These are phyloP conservation scores for Scylla paramamosain DNA, from an alignment of 1,140 invertebrate species.

Conservation along the genomic window DNA sequence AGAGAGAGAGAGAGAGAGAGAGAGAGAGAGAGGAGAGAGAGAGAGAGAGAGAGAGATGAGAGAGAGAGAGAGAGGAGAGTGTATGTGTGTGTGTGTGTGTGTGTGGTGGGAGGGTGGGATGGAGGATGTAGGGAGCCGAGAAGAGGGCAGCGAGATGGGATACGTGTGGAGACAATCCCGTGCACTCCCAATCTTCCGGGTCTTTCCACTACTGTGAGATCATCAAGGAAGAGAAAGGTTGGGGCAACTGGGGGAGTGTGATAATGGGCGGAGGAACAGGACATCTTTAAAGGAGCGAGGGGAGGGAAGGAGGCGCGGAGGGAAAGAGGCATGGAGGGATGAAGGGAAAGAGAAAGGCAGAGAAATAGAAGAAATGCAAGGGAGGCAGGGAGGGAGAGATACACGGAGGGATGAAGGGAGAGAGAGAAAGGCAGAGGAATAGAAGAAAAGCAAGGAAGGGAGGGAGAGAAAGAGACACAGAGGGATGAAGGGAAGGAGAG, in stretches of 20 bases:
- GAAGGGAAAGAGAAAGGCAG: background rate
- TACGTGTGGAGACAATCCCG: background rate
- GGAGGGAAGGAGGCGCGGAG: background rate
- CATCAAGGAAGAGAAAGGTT: conserved; percentile 14
- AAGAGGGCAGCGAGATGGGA: background rate
- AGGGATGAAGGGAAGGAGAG: background rate
- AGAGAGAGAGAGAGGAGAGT: too few species aligned
- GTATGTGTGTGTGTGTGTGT: too few species aligned
- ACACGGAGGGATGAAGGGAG: background rate
- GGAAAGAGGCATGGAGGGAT: background rate
- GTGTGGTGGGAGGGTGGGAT: background rate
- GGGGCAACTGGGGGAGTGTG: background rate
- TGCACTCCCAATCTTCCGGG: background rate
- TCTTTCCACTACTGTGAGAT: conserved; percentile 11
- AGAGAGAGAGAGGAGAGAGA: too few species aligned
- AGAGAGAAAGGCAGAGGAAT: background rate
- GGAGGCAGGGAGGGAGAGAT: too few species aligned
- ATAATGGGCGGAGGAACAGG: background rate
- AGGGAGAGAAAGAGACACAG: background rate
- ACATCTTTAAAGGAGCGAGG: background rate
- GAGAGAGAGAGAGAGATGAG: too few species aligned
- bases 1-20: too few species aligned
- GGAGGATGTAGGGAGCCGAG: background rate
- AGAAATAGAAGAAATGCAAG: too few species aligned
- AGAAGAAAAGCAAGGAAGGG: background rate